Conservation (phyloP, 2,797 vertebrate species). For the Ispidina lecontei region DNA sequence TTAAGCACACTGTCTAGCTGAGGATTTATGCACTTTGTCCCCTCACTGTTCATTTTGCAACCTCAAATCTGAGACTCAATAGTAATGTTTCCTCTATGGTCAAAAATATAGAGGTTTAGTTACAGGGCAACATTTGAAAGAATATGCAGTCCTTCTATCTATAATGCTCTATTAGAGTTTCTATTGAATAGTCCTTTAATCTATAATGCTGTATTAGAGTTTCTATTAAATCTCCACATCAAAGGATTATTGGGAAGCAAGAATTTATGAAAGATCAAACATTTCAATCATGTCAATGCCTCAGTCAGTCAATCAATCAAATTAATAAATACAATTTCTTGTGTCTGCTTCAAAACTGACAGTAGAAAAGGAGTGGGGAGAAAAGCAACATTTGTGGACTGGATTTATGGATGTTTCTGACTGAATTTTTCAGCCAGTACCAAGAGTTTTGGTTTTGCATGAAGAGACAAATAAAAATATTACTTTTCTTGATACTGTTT, state of each 20-base stretch:
- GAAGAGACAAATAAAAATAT: neutral
- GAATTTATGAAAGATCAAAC: neutral
- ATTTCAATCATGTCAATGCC: neutral
- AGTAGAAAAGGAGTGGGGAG: neutral
- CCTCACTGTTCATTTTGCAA: neutral
- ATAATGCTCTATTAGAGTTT: neutral
- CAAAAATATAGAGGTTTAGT: neutral
- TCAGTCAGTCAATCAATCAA: neutral
- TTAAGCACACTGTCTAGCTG: neutral
- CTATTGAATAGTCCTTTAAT: neutral
- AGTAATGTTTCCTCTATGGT: neutral
- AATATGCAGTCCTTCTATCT: neutral
- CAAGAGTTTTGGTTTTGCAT: neutral
- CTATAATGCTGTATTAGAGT: neutral
- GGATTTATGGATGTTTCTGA: neutral
- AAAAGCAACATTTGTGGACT: neutral
- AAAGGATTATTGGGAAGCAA: neutral
- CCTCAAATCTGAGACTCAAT: neutral
- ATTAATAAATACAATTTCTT: conserved; percentile 12
- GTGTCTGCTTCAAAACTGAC: neutral
- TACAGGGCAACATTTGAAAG: neutral
- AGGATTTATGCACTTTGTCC: neutral
- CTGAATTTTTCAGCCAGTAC: neutral
- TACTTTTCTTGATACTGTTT: neutral
- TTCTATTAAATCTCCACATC: neutral